These are phyloP conservation scores for Samia ricini DNA, from an alignment of 1,140 invertebrate genomes.

Conservation along the genomic window DNA sequence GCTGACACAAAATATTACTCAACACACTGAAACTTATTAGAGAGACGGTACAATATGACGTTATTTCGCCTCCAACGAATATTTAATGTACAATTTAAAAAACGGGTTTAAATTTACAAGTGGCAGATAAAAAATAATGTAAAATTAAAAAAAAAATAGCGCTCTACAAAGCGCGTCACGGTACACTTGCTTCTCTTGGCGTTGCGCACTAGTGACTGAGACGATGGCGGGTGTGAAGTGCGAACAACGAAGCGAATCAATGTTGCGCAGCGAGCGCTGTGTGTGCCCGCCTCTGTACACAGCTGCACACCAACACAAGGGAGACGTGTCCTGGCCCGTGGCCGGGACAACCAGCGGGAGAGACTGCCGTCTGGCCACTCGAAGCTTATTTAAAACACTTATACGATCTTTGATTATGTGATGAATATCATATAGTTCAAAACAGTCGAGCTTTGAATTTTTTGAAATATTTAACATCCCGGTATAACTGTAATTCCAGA, in stretches of 20 bases:
- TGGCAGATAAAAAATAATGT: constrained; percentile 52
- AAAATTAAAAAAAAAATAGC: constrained; percentile 62
- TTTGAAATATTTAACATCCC: too few species aligned
- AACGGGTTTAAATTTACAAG: constrained; percentile 51
- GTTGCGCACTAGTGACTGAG: constrained; percentile 74
- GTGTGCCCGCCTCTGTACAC: constrained; percentile 32
- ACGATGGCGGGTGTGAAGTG: constrained; percentile 33
- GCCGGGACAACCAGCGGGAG: constrained; percentile 35
- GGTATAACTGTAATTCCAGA: too few species aligned
- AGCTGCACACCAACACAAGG: constrained; percentile 38
- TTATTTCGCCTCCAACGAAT: constrained; percentile 31
- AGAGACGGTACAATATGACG: constrained; percentile 35
- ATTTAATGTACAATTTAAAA: constrained; percentile 40
- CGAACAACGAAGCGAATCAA: constrained; percentile 68
- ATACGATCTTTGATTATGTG: neutral
- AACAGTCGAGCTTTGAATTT: too few species aligned
- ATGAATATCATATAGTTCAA: neutral
- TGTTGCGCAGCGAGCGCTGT: constrained; percentile 50
- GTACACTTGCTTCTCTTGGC: constrained; percentile 61
- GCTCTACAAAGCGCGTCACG: constrained; percentile 36
- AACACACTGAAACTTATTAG: constrained; percentile 59
- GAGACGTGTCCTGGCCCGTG: constrained; percentile 20
- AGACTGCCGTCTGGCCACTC: constrained; percentile 36
- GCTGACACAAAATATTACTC: constrained; percentile 71
- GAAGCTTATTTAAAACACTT: constrained; percentile 20